Percentiles rank a stretch among this genome's conserved stretches.
These are phyloP conservation scores for Octodon degus DNA, from an alignment of 2,113 vertebrate genomes.

Conservation along the genomic window DNA sequence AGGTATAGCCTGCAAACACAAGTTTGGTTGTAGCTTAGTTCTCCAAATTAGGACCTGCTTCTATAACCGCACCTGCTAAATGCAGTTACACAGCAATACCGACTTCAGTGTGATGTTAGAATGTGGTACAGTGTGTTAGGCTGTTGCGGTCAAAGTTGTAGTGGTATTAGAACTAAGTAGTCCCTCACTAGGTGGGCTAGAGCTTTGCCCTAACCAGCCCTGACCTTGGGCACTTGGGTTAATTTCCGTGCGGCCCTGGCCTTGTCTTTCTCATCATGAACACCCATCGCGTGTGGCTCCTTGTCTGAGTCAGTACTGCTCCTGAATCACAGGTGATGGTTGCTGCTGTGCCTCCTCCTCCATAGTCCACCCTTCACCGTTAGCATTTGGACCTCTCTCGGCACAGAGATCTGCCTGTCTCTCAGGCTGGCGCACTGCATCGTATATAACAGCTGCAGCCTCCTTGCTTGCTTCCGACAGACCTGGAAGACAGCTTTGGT, in stretches of 20 bases:
- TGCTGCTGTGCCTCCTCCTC: slow-evolving; percentile 44
- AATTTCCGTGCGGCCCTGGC: neutral
- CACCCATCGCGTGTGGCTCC: slow-evolving; percentile 43
- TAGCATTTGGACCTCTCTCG: neutral
- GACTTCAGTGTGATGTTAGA: slow-evolving; percentile 55
- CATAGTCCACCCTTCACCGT: neutral
- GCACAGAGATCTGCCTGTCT: neutral
- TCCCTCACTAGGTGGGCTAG: slow-evolving; percentile 50
- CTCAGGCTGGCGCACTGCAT: neutral
- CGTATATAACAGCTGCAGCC: neutral
- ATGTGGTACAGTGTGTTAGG: slow-evolving; percentile 50
- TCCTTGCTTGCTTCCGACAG: neutral
- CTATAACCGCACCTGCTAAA: slow-evolving; percentile 69
- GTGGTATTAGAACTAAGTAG: slow-evolving; percentile 45
- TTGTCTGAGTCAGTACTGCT: neutral
- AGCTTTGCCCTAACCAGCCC: neutral
- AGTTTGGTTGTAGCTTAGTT: slow-evolving; percentile 11
- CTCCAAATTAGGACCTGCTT: slow-evolving; percentile 46
- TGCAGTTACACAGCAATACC: slow-evolving; percentile 71
- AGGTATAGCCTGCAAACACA: slow-evolving; percentile 71
- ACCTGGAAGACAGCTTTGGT: neutral
- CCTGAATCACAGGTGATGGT: neutral
- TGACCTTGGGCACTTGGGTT: neutral
- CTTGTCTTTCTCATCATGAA: neutral
- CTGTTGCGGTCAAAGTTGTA: slow-evolving; percentile 48